Percentiles rank a stretch among this genome's conserved stretches.
phyloP scores from a whole-genome alignment of 2,888 invertebrate species.

The Platerodrilus igneus region DNA sequence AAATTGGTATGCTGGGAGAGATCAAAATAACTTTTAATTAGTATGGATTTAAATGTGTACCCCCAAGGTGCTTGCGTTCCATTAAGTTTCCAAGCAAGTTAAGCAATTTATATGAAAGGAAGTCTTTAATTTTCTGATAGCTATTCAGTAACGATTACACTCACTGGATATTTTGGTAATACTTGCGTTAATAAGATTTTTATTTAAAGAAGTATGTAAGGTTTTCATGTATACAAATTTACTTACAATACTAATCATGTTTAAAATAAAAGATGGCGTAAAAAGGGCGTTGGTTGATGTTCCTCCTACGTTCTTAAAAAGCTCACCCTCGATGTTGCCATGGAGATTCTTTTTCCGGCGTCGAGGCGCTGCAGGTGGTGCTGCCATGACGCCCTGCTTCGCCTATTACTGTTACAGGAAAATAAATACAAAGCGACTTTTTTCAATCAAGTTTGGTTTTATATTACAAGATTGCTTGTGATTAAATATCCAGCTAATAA shows the following conservation, averaged over 20 bases:
- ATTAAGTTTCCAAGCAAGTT: constrained; percentile 36
- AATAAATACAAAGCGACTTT: constrained; percentile 17
- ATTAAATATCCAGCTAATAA: no score
- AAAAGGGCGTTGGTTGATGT: constrained; percentile 40
- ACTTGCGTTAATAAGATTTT: no score
- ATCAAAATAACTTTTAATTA: constrained; percentile 33
- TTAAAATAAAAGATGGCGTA: constrained; percentile 43
- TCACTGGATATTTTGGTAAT: no score
- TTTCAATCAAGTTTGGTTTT: constrained; percentile 20
- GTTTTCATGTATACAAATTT: no score
- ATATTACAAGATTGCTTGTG: no score
- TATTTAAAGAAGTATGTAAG: no score
- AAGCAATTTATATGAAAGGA: constrained; percentile 41
- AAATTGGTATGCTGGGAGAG: no score
- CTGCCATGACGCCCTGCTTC: constrained; percentile 30
- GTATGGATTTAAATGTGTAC: constrained; percentile 26
- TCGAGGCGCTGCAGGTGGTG: constrained; percentile 38
- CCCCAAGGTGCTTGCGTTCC: constrained; percentile 30
- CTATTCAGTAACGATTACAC: no score
- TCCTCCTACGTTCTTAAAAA: constrained; percentile 42
- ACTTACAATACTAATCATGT: no score
- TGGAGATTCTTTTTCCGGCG: constrained; percentile 42
- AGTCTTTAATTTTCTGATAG: no score
- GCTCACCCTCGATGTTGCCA: constrained; percentile 39
- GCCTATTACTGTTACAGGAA: constrained; percentile 24